Evolutionary conservation across 2,797 vertebrate species (phyloP), one percentile per base, ranked within the genome.

Genomic region (Hippopotamyrus pictus): DNA sequence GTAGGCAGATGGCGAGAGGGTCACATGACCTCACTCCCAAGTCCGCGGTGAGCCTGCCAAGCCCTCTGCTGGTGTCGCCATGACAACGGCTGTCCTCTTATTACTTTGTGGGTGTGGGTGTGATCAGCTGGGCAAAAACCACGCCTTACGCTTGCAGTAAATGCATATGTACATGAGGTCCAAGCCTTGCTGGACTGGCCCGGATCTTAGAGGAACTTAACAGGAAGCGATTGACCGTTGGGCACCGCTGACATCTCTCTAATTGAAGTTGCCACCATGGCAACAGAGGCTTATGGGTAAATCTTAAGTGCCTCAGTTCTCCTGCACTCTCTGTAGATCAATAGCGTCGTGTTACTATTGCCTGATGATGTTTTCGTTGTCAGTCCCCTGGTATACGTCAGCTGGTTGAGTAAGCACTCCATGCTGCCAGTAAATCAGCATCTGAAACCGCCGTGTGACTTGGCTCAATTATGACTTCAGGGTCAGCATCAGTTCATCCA

Each of bases 1-100:
- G 90, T 90, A 91, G 51, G 90, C 93, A 94, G 93, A 93, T 94
- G 93, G 92, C 44, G 54, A 90, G 85, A 88, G 22, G 25, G 86
- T 62, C 53, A 88, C 29, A 53, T 57, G 76, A 88, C 86, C 86
- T 50, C 33, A n/a, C 86, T 46, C 86, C 83, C 85, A 41, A 17
- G 22, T 62, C 41, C 41, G 5, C 37, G 11, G n/a, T 19, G 54
- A 44, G 86, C 19, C 33, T 69, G 54, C 86, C 59, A 88, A 65
- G 41, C 54, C n/a, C 86, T n/a, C 57, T n/a, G 41, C 57, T 41
- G 33, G 33, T 57, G 25, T 33, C 53, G 86, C 33, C 53, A 57
- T 87, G 51, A 54, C 79, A 62, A 51, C 41, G 17, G 50, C 88
- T 50, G 82, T 73, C 25, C 29, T 6, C 12, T 37, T n/a, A 25